Evolutionary conservation across 2,797 vertebrate genomes (phyloP).

Genomic region (Danio albolineatus): DNA sequence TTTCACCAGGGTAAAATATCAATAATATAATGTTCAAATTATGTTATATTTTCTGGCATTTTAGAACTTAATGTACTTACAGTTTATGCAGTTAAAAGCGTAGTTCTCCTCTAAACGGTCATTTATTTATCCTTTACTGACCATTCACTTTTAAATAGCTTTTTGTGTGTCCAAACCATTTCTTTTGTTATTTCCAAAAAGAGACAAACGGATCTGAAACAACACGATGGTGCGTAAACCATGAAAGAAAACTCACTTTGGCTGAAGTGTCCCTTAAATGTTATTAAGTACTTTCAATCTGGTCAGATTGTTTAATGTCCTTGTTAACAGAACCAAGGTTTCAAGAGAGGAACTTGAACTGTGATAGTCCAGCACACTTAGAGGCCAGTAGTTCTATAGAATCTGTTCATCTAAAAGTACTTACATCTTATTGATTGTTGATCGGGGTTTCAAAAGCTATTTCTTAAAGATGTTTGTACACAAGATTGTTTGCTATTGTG

Average conservation of each 20-base stretch:
- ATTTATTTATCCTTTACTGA: neutral
- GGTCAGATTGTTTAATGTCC: neutral
- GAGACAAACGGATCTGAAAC: neutral
- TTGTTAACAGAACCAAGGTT: neutral
- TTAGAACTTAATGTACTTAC: no score
- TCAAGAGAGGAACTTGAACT: neutral
- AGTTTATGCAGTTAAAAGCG: neutral
- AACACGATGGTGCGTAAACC: neutral
- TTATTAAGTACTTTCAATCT: neutral
- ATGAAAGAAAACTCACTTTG: neutral
- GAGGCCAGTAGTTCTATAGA: neutral
- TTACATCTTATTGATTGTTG: constrained; percentile 16
- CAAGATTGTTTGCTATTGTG: constrained; percentile 25
- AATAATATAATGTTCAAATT: neutral
- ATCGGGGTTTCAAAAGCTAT: constrained; percentile 6
- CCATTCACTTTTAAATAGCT: neutral
- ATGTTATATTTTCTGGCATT: neutral
- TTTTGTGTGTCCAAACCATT: neutral
- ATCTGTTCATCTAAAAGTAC: constrained; percentile 26
- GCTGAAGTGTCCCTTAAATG: neutral
- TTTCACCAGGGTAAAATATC: no score
- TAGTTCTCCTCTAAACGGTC: neutral
- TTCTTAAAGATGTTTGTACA: constrained; percentile 39
- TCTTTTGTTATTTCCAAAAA: neutral
- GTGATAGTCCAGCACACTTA: neutral